Evolutionary conservation across 2,113 vertebrate genomes (phyloP), one percentile per base, ranked within the genome.

Genomic region (Scomber scombrus): DNA sequence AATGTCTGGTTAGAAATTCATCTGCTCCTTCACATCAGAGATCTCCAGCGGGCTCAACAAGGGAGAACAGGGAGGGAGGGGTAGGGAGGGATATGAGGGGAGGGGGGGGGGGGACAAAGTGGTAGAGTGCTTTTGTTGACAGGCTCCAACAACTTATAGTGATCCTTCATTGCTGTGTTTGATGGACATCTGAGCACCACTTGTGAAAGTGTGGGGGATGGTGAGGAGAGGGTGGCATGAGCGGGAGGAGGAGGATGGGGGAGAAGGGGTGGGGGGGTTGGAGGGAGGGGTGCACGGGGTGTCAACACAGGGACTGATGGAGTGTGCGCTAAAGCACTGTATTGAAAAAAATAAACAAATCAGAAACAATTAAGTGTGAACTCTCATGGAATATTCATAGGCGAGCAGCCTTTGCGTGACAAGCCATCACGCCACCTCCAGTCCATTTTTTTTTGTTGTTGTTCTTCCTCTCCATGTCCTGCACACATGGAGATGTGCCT

Each of bases 301-400:
- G 90, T 92, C 91, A 90, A 87, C 80, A 61, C 83, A 61, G 74
- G 69, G 88, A 84, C 79, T 89, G 90, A 85, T 89, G 93, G 84
- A 90, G 89, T 92, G 90, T 88, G 89, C 90, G 78, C 85, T 87
- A 89, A 91, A 91, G 90, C 92, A 81, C 76, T 88, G 88, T 86
- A 91, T 88, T 80, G 85, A 93, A 91, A 92, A 89, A 94, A 94
- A 95, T 90, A 93, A 95, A 94, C 95, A 94, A 94, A 95, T 95
- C 94, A 94, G 86, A 94, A 94, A 94, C 93, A 94, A 95, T 95
- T 96, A 95, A 91, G 92, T 93, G 89, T 94, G 93, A 95, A 93
- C 92, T 94, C 93, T 94, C 90, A 95, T 95, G 89, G 88, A 96
- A 95, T 93, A 95, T 95, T 95, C 94, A 95, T 94, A 87, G 88